Conservation (phyloP, 2,888 invertebrate species). For the Icerya purchasi region DNA sequence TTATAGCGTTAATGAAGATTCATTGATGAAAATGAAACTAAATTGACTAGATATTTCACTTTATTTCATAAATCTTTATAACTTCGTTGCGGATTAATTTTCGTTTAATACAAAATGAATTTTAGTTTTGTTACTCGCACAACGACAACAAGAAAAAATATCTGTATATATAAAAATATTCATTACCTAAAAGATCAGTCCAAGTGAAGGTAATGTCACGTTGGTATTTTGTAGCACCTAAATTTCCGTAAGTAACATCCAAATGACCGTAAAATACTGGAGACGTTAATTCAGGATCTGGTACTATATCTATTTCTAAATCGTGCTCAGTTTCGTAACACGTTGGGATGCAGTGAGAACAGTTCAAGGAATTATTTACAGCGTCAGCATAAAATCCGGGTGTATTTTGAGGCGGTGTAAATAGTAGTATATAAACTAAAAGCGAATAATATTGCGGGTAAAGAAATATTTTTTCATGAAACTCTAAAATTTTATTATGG, state of each 20-base stretch:
- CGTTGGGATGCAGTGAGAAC: conserved; percentile 18
- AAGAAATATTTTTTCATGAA: not conserved
- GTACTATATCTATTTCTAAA: conserved; percentile 14
- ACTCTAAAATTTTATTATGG: too few species aligned
- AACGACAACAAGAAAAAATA: not conserved
- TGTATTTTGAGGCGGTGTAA: conserved; percentile 16
- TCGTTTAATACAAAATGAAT: too few species aligned
- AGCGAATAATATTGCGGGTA: not conserved
- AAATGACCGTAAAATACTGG: conserved; percentile 15
- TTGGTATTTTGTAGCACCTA: conserved; percentile 18
- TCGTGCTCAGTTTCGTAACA: conserved; percentile 18
- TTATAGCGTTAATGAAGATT: too few species aligned
- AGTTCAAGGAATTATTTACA: conserved; percentile 16
- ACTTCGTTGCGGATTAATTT: too few species aligned
- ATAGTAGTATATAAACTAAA: conserved; percentile 14
- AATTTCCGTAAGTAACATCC: conserved; percentile 18
- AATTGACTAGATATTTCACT: too few species aligned
- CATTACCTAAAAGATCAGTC: conserved; percentile 17
- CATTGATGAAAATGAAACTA: too few species aligned
- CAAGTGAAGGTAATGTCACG: conserved; percentile 18
- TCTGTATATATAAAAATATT: not conserved
- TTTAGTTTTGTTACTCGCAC: not conserved
- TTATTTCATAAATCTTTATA: too few species aligned
- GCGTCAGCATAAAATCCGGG: conserved; percentile 16
- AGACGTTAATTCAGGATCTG: conserved; percentile 8